Conservation (phyloP, 2,888 invertebrate genomes). For the Ceraclea dissimilis region DNA sequence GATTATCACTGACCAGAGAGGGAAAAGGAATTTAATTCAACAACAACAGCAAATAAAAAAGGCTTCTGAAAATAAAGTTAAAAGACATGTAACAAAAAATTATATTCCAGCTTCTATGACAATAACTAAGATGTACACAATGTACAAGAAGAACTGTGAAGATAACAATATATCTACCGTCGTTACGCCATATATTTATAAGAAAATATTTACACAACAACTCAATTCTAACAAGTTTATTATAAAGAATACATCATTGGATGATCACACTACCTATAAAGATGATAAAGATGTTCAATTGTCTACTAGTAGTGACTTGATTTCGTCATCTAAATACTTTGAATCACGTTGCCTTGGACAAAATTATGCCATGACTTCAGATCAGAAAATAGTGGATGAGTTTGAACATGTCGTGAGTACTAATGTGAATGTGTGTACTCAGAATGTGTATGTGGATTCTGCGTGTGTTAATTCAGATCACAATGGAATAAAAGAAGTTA, state of each 20-base stretch:
- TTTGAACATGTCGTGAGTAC: too few relatives aligned
- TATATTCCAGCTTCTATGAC: conserved; percentile 1
- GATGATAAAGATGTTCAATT: neutral
- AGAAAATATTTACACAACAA: conserved; percentile 2
- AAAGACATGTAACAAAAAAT: neutral
- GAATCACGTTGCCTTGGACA: too few relatives aligned
- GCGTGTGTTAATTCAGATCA: neutral
- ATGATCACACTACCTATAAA: neutral
- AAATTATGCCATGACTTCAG: too few relatives aligned
- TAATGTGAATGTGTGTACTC: too few relatives aligned
- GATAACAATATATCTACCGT: neutral
- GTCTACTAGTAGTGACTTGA: neutral
- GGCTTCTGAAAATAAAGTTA: neutral
- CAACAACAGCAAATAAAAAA: neutral
- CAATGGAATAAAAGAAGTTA: neutral
- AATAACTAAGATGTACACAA: neutral
- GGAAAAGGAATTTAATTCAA: neutral
- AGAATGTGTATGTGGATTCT: neutral
- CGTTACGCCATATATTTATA: neutral
- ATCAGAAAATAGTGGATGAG: too few relatives aligned
- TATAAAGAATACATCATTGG: neutral
- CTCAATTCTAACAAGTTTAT: conserved; percentile 1
- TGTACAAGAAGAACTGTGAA: neutral
- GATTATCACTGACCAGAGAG: neutral
- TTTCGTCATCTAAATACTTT: too few relatives aligned